Base-by-base conservation (phyloP, 2,888 invertebrate genomes). In the Bursaphelenchus okinawaensis region DNA sequence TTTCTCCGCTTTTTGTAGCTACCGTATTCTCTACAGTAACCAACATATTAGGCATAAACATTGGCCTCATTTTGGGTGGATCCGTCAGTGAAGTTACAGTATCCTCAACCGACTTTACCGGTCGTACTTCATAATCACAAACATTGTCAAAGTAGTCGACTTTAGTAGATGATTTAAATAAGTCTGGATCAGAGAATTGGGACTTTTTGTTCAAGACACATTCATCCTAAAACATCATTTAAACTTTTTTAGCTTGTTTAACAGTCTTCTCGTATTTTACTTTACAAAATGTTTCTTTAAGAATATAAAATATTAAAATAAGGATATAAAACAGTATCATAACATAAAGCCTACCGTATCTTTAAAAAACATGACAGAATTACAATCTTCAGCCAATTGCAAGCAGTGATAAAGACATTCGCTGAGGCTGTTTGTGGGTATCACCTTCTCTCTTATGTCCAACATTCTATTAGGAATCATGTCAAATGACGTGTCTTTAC, bases 131-230 rank as follows among this genome's bases (percentile, higher is more conserved):
- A 28, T 65, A 65, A 24, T 68, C 68, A 56, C 68, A 68, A 20
- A 68, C 64, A 54, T 80, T 82, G 66, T 82, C 81, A 40, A 77
- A 82, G 62, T 82, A 82, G 64, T 82, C 80, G 12, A 76, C 76
- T 51, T 66, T 68, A 24, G 68, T 66, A 16, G 72, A 72, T 4
- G 70, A 65, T 16, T 71, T 68, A 61, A 80, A 82, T 9, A 74
- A 63, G 29, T 77, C 70, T 7, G 79, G 78, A 19, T 71, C 62
- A 1, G 77, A 75, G 64, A 76, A 75, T 59, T 77, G 79, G 7
- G 74, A 73, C 24, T 70, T 68, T 27, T 72, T 69, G 52, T 77
- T 79, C 1, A 82, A 67, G 51, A 79, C 71, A 66, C 82, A 82
- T 64, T 80, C 73, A 52, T 76, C 75, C 77, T 80, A 66, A 58